Conservation (phyloP, 2,113 vertebrate genomes). For the Petroica traversi region DNA sequence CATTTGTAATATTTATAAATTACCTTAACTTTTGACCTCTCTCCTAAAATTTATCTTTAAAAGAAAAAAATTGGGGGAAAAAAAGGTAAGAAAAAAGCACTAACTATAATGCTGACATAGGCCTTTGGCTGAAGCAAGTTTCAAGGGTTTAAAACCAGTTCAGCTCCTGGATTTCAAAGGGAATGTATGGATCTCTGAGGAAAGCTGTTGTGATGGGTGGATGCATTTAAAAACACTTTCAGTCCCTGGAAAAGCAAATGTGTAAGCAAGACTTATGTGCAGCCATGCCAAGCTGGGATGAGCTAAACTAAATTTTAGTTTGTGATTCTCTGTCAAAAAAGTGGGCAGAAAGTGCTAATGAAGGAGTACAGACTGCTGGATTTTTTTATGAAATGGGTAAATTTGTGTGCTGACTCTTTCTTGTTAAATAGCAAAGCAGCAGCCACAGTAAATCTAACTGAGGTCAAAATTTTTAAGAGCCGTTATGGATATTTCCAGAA, state of each 20-base stretch:
- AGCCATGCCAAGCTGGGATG: not conserved
- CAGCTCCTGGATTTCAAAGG: not conserved
- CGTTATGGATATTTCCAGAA: not conserved
- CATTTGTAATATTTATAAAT: slow-evolving; percentile 50
- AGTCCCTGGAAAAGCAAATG: not conserved
- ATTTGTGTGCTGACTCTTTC: not conserved
- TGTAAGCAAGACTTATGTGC: not conserved
- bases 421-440: not conserved
- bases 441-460: not conserved
- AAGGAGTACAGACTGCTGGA: not conserved
- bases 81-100: not conserved
- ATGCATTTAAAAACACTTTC: not conserved
- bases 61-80: not conserved
- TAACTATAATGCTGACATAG: not conserved
- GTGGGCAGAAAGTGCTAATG: not conserved
- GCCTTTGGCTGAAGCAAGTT: not conserved
- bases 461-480: not conserved
- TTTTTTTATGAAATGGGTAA: not conserved
- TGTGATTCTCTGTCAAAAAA: not conserved
- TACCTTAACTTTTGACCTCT: slow-evolving; percentile 43
- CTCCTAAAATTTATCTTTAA: not conserved
- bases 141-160: not conserved
- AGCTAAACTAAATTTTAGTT: not conserved
- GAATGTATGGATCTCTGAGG: not conserved
- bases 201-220: not conserved